A percentile compares a stretch with the other conserved stretches of the same genome.
These are phyloP conservation scores for Synanthedon andrenaeformis DNA, from an alignment of 2,888 invertebrate species.

Conservation along the genomic window DNA sequence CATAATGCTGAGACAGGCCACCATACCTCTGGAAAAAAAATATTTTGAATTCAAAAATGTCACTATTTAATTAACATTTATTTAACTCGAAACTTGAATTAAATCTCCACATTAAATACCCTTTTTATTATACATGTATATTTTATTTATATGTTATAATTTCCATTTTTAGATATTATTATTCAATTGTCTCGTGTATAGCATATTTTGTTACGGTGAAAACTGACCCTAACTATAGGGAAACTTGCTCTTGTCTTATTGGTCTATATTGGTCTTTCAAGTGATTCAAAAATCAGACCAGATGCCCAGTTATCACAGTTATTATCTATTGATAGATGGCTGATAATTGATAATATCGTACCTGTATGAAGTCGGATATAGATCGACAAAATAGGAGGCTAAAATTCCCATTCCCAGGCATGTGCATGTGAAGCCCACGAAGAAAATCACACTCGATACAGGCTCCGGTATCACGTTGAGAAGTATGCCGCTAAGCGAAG, in stretches of 20 bases:
- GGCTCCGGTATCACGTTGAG: slow-evolving; percentile 51
- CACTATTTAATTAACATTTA: background rate
- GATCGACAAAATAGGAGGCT: slow-evolving; percentile 56
- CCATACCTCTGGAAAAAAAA: slow-evolving; percentile 45
- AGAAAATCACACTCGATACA: slow-evolving; percentile 48
- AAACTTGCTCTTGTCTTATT: too few relatives aligned
- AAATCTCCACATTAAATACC: too few relatives aligned
- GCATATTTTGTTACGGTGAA: too few relatives aligned
- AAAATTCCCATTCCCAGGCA: slow-evolving; percentile 57
- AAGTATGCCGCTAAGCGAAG: slow-evolving; percentile 63
- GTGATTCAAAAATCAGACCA: too few relatives aligned
- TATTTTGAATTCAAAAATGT: background rate
- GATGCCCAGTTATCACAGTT: too few relatives aligned
- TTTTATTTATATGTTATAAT: too few relatives aligned
- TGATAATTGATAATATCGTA: slow-evolving; percentile 13
- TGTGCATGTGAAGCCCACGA: slow-evolving; percentile 52
- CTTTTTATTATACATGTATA: too few relatives aligned
- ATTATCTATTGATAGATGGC: too few relatives aligned
- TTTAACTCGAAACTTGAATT: background rate
- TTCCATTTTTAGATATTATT: too few relatives aligned
- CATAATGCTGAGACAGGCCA: slow-evolving; percentile 55
- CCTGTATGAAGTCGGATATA: slow-evolving; percentile 58
- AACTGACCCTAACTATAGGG: too few relatives aligned
- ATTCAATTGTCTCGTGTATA: too few relatives aligned
- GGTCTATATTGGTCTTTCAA: too few relatives aligned